These are phyloP conservation scores for Oxyteleia sp. DNA, from an alignment of 2,888 invertebrate species.

Conservation along the genomic window DNA sequence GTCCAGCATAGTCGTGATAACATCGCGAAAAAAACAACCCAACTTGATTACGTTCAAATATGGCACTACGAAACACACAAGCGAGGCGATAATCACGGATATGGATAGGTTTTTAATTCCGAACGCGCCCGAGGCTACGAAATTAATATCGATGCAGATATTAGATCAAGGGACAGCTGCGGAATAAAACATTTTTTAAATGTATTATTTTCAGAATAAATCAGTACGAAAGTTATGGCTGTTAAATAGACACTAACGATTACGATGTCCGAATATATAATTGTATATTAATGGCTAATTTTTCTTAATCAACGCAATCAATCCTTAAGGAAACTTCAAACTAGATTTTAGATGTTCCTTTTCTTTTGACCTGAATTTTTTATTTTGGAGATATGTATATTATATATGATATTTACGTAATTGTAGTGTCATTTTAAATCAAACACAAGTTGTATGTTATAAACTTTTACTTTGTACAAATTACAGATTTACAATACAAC, in stretches of 20 bases:
- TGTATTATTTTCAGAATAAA: slow-evolving; percentile 56
- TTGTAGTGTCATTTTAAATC: slow-evolving; percentile 15
- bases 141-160: slow-evolving; percentile 96
- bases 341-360: neutral
- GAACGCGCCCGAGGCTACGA: slow-evolving; percentile 96
- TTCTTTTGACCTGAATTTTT: neutral
- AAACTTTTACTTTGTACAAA: slow-evolving; percentile 6
- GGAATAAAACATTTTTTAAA: slow-evolving; percentile 77
- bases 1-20: slow-evolving; percentile 98
- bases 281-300: slow-evolving; percentile 43
- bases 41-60: slow-evolving; percentile 99
- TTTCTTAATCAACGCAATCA: slow-evolving; percentile 11
- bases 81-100: slow-evolving; percentile 94
- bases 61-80: slow-evolving; percentile 92
- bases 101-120: slow-evolving; percentile 97
- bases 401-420: slow-evolving; percentile 3
- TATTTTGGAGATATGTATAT: neutral
- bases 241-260: slow-evolving; percentile 54
- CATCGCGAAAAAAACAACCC: slow-evolving; percentile 97
- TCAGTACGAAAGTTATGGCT: slow-evolving; percentile 54
- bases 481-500: neutral
- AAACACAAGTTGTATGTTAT: slow-evolving; percentile 14
- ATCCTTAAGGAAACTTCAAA: no score
- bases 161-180: slow-evolving; percentile 89
- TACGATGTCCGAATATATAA: slow-evolving; percentile 49